phyloP scores from a whole-genome alignment of 2,888 invertebrate genomes.

The Napeogenes sylphis region DNA sequence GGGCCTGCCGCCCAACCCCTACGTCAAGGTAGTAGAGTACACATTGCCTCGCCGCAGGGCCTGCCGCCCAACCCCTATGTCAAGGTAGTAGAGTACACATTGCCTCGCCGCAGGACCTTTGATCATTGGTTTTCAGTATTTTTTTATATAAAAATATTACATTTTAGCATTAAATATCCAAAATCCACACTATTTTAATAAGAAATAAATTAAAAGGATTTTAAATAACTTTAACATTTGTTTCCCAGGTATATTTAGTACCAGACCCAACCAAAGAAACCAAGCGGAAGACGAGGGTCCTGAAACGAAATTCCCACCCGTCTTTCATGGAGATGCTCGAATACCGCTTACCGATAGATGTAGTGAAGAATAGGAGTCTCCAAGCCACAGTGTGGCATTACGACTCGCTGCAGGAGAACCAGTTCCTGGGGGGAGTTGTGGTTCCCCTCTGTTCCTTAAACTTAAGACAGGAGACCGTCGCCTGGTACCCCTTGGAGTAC shows the following conservation, averaged over 20 bases:
- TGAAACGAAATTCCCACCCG: slow-evolving; percentile 94
- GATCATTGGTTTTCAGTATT: too few species aligned
- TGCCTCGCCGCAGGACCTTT: too few species aligned
- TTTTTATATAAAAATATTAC: too few species aligned
- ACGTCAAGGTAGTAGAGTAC: slow-evolving; percentile 84
- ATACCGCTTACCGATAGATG: slow-evolving; percentile 89
- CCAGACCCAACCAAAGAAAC: slow-evolving; percentile 95
- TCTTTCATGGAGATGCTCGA: slow-evolving; percentile 99
- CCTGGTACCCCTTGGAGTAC: slow-evolving; percentile 89
- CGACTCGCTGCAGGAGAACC: slow-evolving; percentile 95
- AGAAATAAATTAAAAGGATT: too few species aligned
- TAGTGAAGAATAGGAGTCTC: slow-evolving; percentile 84
- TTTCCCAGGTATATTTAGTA: slow-evolving; percentile 84
- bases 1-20: slow-evolving; percentile 91
- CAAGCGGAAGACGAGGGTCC: slow-evolving; percentile 96
- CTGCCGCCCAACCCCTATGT: slow-evolving; percentile 93
- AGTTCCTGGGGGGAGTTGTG: slow-evolving; percentile 94
- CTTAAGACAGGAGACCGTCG: slow-evolving; percentile 86
- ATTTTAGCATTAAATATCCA: too few species aligned
- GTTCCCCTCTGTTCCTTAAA: slow-evolving; percentile 85
- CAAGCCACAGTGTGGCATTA: slow-evolving; percentile 97
- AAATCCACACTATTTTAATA: too few species aligned
- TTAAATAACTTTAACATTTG: too few species aligned
- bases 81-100: slow-evolving; percentile 74
- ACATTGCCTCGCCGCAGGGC: slow-evolving; percentile 85